Evolutionary conservation across 2,888 invertebrate genomes (phyloP), one percentile per base, ranked within the genome.

Genomic region (Synergus itoensis): DNA sequence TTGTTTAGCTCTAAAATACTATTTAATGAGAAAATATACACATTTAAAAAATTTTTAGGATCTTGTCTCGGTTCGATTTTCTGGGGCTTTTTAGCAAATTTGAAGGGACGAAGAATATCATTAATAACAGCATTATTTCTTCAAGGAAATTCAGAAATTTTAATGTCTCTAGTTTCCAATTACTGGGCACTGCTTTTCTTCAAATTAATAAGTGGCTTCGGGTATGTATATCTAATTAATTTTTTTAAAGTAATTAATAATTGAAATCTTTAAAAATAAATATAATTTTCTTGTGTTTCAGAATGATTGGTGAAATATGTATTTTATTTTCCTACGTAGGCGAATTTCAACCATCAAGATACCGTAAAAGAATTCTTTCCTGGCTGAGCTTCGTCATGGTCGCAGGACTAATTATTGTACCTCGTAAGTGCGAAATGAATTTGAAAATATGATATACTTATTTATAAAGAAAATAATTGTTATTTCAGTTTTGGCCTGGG

Each of bases 301-400:
- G 96, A 57, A 94, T 96, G 87, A 96, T 96, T 77, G 96, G 96
- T 73, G 95, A 96, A 78, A 95, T 96, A 94, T 96, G 96, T 82
- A 95, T 96, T 85, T 95, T 96, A 85, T 96, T 96, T 92, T 95
- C 96, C 0, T 96, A 96, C 92, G 92, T 96, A 84, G 96, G 96
- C 78, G 96, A 97, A 93, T 97, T 96, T 92, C 96, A 96, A 89
- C 95, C 95, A 21, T 95, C 95, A 67, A 95, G 95, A 90, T 95
- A 95, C 91, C 94, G 96, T 89, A 96, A 96, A 90, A 95, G 95
- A 86, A 95, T 96, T 89, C 93, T 96, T 79, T 96, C 96, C 90
- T 96, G 96, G 96, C 95, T 96, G 95, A 96, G 96, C 93, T 93
- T 96, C 92, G 96, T 96, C 92, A 96, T 96, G 96, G 96, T 96